phyloP scores from a whole-genome alignment of 2,888 invertebrate species.

The Biston stratarius region DNA sequence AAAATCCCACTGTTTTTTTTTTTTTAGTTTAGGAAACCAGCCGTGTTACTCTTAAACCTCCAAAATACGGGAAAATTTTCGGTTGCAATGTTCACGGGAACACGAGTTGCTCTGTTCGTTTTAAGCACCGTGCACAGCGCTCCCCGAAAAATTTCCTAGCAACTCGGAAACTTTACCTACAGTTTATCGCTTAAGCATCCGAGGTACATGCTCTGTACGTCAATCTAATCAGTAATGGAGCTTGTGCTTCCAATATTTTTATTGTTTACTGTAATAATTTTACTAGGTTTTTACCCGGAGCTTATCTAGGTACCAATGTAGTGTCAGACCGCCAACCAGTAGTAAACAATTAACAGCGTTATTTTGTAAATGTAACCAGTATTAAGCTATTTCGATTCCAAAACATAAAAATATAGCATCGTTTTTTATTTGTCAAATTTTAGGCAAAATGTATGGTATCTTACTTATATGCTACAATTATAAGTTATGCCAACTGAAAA shows the following conservation, averaged over 20 bases:
- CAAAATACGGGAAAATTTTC: constrained; percentile 12
- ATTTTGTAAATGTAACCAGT: no score
- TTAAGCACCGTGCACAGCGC: constrained; percentile 20
- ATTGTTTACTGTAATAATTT: background rate
- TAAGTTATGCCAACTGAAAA: no score
- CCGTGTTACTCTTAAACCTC: constrained; percentile 12
- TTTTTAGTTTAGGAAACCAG: background rate
- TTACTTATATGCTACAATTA: no score
- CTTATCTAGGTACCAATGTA: no score
- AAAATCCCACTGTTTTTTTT: background rate
- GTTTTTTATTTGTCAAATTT: no score
- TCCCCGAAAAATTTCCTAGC: constrained; percentile 35
- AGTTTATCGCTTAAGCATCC: constrained; percentile 34
- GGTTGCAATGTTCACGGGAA: constrained; percentile 12
- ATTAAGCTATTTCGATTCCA: no score
- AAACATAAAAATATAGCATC: no score
- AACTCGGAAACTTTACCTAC: constrained; percentile 39
- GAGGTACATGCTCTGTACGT: constrained; percentile 6
- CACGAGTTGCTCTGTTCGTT: constrained; percentile 1
- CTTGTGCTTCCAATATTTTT: background rate
- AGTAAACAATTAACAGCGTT: no score
- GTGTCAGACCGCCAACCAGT: no score
- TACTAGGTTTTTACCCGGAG: no score
- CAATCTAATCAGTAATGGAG: constrained; percentile 11
- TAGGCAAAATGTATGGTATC: no score